These are phyloP conservation scores for Anisognathus igniventris DNA, from an alignment of 2,797 vertebrate genomes.

Conservation along the genomic window DNA sequence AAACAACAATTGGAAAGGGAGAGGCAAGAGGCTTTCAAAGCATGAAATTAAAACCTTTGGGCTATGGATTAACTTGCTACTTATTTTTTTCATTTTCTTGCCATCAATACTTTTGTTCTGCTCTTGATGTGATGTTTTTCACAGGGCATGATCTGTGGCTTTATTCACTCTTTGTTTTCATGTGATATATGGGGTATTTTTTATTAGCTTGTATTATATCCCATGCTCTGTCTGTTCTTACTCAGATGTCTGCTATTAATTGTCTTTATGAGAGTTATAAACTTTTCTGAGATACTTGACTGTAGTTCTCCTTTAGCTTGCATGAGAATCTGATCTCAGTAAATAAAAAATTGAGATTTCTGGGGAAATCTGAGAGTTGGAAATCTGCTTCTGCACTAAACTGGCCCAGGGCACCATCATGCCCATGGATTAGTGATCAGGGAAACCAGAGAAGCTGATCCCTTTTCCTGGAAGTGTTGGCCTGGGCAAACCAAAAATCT, in stretches of 20 bases:
- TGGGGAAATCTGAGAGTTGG: not conserved
- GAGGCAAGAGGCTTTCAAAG: not conserved
- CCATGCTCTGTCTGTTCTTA: not conserved
- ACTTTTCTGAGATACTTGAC: not conserved
- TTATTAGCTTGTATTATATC: not conserved
- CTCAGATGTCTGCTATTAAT: not conserved
- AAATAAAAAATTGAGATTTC: not conserved
- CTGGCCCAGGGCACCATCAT: accelerated
- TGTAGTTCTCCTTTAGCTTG: not conserved
- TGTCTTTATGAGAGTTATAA: not conserved
- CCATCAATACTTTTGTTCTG: not conserved
- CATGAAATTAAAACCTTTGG: slow-evolving; percentile 42
- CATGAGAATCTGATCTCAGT: not conserved
- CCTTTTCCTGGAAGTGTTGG: not conserved
- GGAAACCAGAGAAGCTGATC: not conserved
- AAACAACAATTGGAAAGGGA: not conserved
- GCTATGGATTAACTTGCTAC: not conserved
- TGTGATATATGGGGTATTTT: not conserved
- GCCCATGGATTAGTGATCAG: not conserved
- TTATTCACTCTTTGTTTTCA: not conserved
- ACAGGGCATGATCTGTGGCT: not conserved
- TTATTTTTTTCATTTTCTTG: slow-evolving; percentile 29
- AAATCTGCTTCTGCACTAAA: not conserved
- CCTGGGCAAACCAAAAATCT: not conserved
- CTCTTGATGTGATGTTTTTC: not conserved